A percentile compares a stretch with the other conserved stretches of the same genome.
Evolutionary conservation across 2,797 vertebrate genomes (phyloP).

Genomic region (Nasua narica): DNA sequence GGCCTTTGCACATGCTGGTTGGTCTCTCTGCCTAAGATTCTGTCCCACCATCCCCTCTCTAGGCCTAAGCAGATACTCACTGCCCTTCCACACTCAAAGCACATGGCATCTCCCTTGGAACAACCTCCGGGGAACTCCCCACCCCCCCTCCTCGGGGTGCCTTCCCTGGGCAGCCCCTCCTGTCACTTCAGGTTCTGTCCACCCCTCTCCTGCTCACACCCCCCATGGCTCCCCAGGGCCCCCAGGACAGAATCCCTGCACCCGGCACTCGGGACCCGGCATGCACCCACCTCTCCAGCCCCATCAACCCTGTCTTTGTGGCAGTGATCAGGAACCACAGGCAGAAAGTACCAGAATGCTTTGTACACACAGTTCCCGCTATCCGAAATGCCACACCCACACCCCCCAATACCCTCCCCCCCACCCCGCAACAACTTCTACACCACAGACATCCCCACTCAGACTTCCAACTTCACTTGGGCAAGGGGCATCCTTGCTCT

Average conservation of each 20-base stretch:
- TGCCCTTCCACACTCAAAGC: background rate
- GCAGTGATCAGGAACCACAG: background rate
- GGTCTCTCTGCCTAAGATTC: too few species aligned
- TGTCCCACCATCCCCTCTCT: background rate
- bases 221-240: background rate
- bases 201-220: background rate
- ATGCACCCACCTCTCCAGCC: too few species aligned
- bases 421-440: too few species aligned
- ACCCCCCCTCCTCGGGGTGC: background rate
- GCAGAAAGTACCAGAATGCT: background rate
- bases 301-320: background rate
- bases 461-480: background rate
- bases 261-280: background rate
- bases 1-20: background rate
- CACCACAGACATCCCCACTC: fast-evolving
- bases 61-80: background rate
- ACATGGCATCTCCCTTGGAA: background rate
- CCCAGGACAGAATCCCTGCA: background rate
- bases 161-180: background rate
- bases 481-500: background rate
- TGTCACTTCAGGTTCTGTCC: background rate
- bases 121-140: background rate
- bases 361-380: background rate
- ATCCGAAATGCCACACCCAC: background rate
- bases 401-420: too few species aligned